phyloP scores from a whole-genome alignment of 1,140 invertebrate species.

The Radopholus similis region DNA sequence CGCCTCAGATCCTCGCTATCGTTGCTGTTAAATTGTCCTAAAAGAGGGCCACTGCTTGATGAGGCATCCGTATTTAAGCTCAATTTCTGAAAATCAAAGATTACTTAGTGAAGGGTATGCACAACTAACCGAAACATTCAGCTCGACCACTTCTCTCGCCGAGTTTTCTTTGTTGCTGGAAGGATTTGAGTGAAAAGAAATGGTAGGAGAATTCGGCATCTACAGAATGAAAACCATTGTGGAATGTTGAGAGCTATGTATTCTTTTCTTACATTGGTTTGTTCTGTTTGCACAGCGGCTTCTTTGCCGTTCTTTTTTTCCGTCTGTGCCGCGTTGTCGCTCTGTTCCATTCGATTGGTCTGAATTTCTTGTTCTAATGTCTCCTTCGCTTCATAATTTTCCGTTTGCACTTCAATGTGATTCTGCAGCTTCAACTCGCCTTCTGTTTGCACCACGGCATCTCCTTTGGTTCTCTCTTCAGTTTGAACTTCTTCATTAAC shows the following conservation, averaged over 20 bases:
- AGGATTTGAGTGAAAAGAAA: not conserved
- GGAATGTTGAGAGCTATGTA: not conserved
- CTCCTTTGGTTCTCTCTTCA: not conserved
- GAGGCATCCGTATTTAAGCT: too few species aligned
- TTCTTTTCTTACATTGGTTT: not conserved
- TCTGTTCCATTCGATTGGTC: not conserved
- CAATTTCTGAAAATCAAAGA: too few species aligned
- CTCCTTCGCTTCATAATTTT: not conserved
- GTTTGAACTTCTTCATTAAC: not conserved
- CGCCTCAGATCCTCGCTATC: not conserved
- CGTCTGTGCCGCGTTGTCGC: not conserved
- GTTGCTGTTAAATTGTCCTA: too few species aligned
- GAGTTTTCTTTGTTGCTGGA: not conserved
- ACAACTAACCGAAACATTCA: constrained; percentile 16
- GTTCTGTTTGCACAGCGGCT: constrained; percentile 3
- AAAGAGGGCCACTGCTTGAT: too few species aligned
- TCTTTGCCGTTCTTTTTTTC: not conserved
- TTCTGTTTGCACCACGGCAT: not conserved
- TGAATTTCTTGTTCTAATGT: not conserved
- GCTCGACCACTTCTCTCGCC: not conserved
- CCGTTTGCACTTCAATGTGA: not conserved
- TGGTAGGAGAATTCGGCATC: not conserved
- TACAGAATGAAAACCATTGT: not conserved
- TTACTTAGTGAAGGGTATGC: not conserved
- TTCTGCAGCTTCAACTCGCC: not conserved